Percentiles rank a stretch among this genome's conserved stretches.
phyloP scores from a whole-genome alignment of 2,888 invertebrate genomes.

The Mythimna vitellina region DNA sequence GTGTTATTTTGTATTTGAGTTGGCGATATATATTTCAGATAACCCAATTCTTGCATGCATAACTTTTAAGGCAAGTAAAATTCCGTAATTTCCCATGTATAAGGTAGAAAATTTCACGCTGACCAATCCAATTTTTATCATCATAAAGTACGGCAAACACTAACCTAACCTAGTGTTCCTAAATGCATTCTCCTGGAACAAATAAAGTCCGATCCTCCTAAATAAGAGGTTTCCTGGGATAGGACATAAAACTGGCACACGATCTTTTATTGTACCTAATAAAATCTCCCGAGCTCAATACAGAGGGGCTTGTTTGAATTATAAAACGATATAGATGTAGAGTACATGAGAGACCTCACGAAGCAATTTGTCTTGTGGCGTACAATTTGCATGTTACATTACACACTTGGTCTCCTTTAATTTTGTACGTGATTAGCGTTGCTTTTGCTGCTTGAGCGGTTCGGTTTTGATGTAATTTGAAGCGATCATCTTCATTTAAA shows the following conservation, averaged over 20 bases:
- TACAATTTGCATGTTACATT: slow-evolving; percentile 75
- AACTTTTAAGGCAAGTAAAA: not conserved
- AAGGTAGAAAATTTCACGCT: not conserved
- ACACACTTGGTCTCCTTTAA: slow-evolving; percentile 67
- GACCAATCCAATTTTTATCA: slow-evolving; percentile 29
- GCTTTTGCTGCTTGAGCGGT: slow-evolving; percentile 35
- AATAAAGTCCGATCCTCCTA: slow-evolving; percentile 70
- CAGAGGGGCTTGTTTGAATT: slow-evolving; percentile 63
- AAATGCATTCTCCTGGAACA: slow-evolving; percentile 52
- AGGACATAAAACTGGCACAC: slow-evolving; percentile 56
- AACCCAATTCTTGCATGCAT: not conserved
- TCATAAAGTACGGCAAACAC: slow-evolving; percentile 15
- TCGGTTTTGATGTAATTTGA: slow-evolving; percentile 15
- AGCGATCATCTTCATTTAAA: slow-evolving; percentile 11
- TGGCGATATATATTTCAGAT: not conserved
- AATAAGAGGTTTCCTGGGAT: slow-evolving; percentile 55
- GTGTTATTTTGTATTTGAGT: not conserved
- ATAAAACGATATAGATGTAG: slow-evolving; percentile 58
- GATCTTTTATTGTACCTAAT: slow-evolving; percentile 77
- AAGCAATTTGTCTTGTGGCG: slow-evolving; percentile 76
- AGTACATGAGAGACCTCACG: slow-evolving; percentile 62
- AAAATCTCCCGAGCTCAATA: slow-evolving; percentile 75
- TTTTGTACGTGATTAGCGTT: slow-evolving; percentile 66
- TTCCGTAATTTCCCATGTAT: not conserved
- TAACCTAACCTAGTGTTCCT: slow-evolving; percentile 32